phyloP scores from a whole-genome alignment of 2,797 vertebrate species.

The Sebastes baramenuke region DNA sequence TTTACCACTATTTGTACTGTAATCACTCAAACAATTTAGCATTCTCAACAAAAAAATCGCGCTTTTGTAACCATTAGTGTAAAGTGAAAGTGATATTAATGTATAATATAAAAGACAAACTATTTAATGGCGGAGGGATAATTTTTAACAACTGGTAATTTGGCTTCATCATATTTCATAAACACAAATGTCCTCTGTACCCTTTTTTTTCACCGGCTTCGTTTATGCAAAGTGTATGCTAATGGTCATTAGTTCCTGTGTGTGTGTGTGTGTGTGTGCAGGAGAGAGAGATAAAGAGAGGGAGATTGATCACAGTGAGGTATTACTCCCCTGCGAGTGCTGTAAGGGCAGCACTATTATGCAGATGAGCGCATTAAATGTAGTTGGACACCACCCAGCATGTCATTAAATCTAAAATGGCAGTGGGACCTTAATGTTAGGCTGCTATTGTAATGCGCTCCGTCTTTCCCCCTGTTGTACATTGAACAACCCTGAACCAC shows the following conservation, averaged over 20 bases:
- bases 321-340: constrained; percentile 50
- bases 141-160: constrained; percentile 31
- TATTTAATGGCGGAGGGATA: constrained; percentile 14
- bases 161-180: constrained; percentile 33
- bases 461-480: constrained; percentile 30
- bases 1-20: background rate
- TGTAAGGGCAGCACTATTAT: constrained; percentile 64
- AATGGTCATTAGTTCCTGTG: constrained; percentile 31
- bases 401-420: constrained; percentile 74
- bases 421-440: constrained; percentile 51
- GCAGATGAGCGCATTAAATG: constrained; percentile 73
- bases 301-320: constrained; percentile 61
- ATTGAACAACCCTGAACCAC: constrained; percentile 31
- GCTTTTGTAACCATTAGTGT: background rate
- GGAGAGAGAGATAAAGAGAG: constrained; percentile 50
- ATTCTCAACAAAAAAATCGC: background rate
- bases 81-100: constrained; percentile 5
- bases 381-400: constrained; percentile 58
- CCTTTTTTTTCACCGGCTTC: constrained; percentile 21
- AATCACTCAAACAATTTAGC: background rate
- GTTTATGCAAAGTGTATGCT: constrained; percentile 62
- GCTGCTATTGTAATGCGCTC: constrained; percentile 44
- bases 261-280: background rate
- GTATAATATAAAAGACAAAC: constrained; percentile 3
- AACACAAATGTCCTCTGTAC: constrained; percentile 37